Evolutionary conservation across 2,888 invertebrate genomes (phyloP), one percentile per base, ranked within the genome.

Genomic region (Dorcus parallelipipedus): DNA sequence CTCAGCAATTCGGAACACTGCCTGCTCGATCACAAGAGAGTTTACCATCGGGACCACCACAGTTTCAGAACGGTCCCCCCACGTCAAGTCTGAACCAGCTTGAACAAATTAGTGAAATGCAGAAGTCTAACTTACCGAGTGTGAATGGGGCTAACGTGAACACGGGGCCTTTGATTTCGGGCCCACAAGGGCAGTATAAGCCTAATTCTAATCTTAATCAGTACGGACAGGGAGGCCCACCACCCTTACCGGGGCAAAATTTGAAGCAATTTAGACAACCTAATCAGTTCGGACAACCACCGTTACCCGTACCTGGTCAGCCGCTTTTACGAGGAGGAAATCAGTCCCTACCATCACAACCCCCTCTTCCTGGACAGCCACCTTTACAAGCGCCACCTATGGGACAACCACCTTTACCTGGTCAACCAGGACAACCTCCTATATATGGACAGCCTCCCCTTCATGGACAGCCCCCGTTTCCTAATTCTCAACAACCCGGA

Each of bases 381-480:
- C 68, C 54, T 59, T 14, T 14, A 14, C 14, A 14, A 14, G 14
- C 14, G 14, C 38, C 57, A 10, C 55, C 56, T 39, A 54, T 58
- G 17, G 56, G 58, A 9, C 60, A 62, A 48, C 51, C 33, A 59
- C 70, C 58, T 10, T n/a, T 38, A 41, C 41, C 41, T 5, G 10
- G 8, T 0, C 26, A n/a, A 10, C 14, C 38, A 10, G 60, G 56
- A 23, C 63, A 65, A 47, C 68, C 66, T 10, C 67, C 64, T 9
- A 67, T 64, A 51, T 63, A 39, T 41, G 58, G 58, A 8, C 42
- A 54, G 50, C 40, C 26, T 10, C 67, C 64, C 9, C 66, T 64
- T 52, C 63, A 42, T 41, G 58, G 58, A 8, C 42, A 54, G 47
- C 40, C 26, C 20, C 20, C 20, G 2, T 20, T n/a, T 9, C 5